Percentiles rank a stretch among this genome's conserved stretches.
Conservation (phyloP, 2,113 vertebrate genomes). For the Tachycineta bicolor region DNA sequence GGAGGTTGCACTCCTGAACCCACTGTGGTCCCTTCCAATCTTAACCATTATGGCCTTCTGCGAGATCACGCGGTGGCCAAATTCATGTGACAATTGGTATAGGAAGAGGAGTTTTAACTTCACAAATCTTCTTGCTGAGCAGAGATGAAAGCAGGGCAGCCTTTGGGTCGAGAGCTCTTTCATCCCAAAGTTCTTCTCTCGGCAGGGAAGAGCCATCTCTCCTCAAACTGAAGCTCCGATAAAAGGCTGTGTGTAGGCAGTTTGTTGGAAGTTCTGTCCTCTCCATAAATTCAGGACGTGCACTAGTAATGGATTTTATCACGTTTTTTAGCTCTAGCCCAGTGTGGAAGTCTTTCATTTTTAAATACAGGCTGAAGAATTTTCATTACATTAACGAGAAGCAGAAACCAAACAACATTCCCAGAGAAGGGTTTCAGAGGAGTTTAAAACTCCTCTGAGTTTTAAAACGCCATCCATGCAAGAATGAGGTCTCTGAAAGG, state of each 20-base stretch:
- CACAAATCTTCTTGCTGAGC: accelerated
- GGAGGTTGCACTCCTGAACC: background rate
- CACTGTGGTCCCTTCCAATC: background rate
- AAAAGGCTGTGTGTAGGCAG: background rate
- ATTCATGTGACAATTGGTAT: background rate
- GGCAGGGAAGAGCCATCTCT: background rate
- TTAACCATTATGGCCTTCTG: background rate
- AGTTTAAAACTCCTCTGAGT: background rate
- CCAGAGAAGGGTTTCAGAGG: background rate
- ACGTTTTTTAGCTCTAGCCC: background rate
- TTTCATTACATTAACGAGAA: background rate
- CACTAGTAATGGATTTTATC: background rate
- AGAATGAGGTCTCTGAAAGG: background rate
- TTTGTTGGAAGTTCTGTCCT: background rate
- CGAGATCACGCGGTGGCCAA: accelerated
- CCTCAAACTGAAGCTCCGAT: accelerated
- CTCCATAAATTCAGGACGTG: background rate
- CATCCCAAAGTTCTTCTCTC: background rate
- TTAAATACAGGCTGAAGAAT: background rate
- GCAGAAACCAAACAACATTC: accelerated
- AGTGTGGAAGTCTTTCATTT: background rate
- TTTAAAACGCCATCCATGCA: too few relatives aligned
- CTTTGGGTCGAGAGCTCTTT: background rate
- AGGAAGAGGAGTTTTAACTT: background rate
- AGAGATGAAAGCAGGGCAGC: background rate